Percentiles rank a stretch among this genome's conserved stretches.
Evolutionary conservation across 2,888 invertebrate genomes (phyloP).

Genomic region (Cephus runcator): DNA sequence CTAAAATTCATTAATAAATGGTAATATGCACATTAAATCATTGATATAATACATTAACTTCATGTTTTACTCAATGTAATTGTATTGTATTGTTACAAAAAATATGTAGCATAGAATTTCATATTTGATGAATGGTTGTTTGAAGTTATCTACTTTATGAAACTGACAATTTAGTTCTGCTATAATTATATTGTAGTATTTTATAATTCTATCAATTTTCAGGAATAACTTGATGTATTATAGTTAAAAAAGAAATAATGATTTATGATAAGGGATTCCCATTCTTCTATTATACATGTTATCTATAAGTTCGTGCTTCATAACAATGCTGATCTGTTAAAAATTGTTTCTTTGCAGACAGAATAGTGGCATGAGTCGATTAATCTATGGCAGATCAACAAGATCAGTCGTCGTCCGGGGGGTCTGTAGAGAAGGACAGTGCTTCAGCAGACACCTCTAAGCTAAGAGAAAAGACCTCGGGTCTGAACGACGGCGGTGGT

Average conservation of each 20-base stretch:
- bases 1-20: background rate
- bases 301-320: background rate
- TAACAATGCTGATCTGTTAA: background rate
- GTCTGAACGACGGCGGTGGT: conserved; percentile 34
- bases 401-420: conserved; percentile 66
- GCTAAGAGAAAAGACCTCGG: conserved; percentile 56
- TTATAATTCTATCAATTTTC: background rate
- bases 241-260: background rate
- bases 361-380: conserved; percentile 67
- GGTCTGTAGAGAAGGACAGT: conserved; percentile 66
- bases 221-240: background rate
- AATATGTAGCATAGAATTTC: background rate
- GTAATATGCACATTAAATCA: no score
- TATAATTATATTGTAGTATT: background rate
- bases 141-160: background rate
- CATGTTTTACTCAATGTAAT: background rate
- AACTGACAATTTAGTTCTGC: background rate
- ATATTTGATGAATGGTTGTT: background rate
- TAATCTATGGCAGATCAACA: conserved; percentile 67
- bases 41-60: no score
- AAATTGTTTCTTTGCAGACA: conserved; percentile 47
- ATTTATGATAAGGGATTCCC: background rate
- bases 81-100: background rate
- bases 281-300: background rate
- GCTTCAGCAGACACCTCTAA: conserved; percentile 66